Evolutionary conservation across 1,140 invertebrate species (phyloP), one percentile per base, ranked within the genome.

Genomic region (Agraylea sexmaculata): DNA sequence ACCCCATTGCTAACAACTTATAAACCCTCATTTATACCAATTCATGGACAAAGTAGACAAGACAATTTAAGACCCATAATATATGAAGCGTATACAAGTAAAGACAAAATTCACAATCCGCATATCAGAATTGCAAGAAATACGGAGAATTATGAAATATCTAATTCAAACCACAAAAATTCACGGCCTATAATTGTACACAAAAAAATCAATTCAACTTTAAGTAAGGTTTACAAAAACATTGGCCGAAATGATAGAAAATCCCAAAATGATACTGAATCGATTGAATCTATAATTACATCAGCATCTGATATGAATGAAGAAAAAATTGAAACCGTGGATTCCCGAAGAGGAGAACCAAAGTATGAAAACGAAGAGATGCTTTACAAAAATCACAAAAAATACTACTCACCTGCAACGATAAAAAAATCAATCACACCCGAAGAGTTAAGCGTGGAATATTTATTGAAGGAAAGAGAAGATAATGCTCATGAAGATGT

Each of bases 381-480:
- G 22, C 50, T 49, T 42, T 45, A 52, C 27, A 36, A 39, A 42
- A 66, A 68, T 51, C 62, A 68, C 38, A 65, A 65, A 40, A 22
- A 47, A 25, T 42, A 51, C 32, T 59, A 64, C 44, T 53, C 58
- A 19, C 60, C 58, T 15, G 56, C 60, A 11, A 53, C 59, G 49
- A 56, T 58, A 19, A 62, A 52, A 52, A 56, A 50, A 43, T 50
- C 58, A 0, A 58, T 64, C 42, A 53, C 57, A 7, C 25, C 54
- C 11, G 55, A 58, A 47, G 59, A 61, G 34, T 57, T 49, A 3
- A 35, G 36, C 17, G 38, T 39, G 2, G 46, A 48, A 27, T 34
- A 40, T 32, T 25, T 39, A 17, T 17, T 33, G 12, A 49, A 37
- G 42, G 18, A 31, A 28, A 31, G 31, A 29, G 43, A 42, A 45